Percentiles rank a stretch among this genome's conserved stretches.
phyloP scores from a whole-genome alignment of 2,113 vertebrate genomes.

The Camelus dromedarius region DNA sequence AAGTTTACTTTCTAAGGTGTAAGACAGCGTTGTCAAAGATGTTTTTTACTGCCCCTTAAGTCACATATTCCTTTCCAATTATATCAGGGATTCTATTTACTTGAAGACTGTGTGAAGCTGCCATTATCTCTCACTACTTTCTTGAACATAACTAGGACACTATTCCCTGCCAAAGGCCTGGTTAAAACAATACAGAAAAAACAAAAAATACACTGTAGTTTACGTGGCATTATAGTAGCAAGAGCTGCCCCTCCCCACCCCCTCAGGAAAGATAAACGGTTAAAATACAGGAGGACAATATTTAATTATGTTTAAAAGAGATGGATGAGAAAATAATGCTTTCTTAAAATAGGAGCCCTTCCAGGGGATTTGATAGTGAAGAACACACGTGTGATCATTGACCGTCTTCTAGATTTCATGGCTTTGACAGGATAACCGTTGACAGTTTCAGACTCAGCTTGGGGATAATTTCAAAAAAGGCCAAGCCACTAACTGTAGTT shows the following conservation, averaged over 20 bases:
- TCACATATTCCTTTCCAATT: conserved; percentile 59
- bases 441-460: not conserved
- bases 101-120: conserved; percentile 82
- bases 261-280: not conserved
- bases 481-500: not conserved
- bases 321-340: not conserved
- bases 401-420: not conserved
- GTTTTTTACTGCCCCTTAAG: conserved; percentile 58
- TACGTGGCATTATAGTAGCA: not conserved
- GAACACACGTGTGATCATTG: accelerated
- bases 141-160: not conserved
- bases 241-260: accelerated
- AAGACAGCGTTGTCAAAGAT: conserved; percentile 71
- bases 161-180: conserved; percentile 19
- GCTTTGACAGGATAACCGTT: not conserved
- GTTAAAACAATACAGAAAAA: conserved; percentile 3
- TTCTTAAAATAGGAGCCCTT: not conserved
- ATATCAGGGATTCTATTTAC: conserved; percentile 79
- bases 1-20: conserved; percentile 81
- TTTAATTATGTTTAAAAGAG: not conserved
- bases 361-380: not conserved
- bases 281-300: not conserved
- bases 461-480: not conserved
- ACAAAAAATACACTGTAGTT: not conserved
- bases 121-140: conserved; percentile 61